Base-by-base conservation (phyloP, 1,140 invertebrate species). In the Cotesia typhae region DNA sequence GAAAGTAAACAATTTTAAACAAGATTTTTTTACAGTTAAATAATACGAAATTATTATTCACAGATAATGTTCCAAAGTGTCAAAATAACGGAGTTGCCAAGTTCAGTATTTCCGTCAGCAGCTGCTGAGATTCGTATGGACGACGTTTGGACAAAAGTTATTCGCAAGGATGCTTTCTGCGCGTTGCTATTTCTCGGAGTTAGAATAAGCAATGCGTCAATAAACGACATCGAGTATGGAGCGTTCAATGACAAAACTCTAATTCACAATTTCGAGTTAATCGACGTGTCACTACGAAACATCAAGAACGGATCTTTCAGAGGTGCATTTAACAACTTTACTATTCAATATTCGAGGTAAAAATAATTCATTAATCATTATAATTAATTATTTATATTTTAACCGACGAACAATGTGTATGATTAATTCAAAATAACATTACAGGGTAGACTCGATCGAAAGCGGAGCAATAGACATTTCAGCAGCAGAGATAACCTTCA, bases 51-150 rank as follows among this genome's bases (percentile, higher is more conserved):
- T 55, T 76, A 75, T 82, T 76, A 78, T 66, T 88, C 89, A 51
- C 87, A 93, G 92, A 91, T 94, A 77, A 84, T 88, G 72, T 88
- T 93, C 84, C 89, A 89, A 76, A 90, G 89, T 74, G 88, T 92
- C 2, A 85, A 83, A 66, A 87, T 92, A 12, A 80, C 87, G 14
- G 88, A 89, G 76, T 79, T 94, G 52, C 90, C 91, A 28, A 81
- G 82, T 9, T 86, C 87, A 65, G 88, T 90, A 0, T 94, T 94
- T 75, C 89, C 90, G 37, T 92, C 91, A 1, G 89, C 88, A 1
- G 87, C 90, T 5, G 89, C 90, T 0, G 88, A 90, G 61, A 87
- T 94, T 52, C 83, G 83, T 10, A 88, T 94, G 81, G 84, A 88
- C 47, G 84, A 89, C 69, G 87, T 90, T 12, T 83, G 85, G 73